Evolutionary conservation across 2,888 invertebrate species (phyloP), one percentile per base, ranked within the genome.

Genomic region (Pyrgus malvae): DNA sequence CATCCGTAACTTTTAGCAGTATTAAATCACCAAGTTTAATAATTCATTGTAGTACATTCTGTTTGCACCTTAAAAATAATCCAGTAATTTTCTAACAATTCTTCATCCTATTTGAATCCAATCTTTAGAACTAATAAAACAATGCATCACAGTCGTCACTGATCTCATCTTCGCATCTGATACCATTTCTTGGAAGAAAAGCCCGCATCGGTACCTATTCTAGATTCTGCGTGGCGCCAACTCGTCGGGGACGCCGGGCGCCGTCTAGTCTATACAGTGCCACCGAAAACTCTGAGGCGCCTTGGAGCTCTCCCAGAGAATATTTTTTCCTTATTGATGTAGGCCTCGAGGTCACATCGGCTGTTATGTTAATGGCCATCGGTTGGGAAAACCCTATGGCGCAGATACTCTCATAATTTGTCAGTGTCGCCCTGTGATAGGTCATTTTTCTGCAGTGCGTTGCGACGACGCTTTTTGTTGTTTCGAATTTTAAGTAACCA

Each of bases 281-380:
- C 72, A 66, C 67, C 64, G 35, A 50, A 35, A 49, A 12, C 64
- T 68, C 73, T 64, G 63, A 44, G 74, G 70, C 76, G 78, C 74
- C 78, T 88, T 90, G 90, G 89, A 89, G 77, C 76, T 64, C 67
- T 65, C 86, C 89, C 89, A 90, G 88, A 69, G 72, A 76, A 75
- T 70, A 74, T 80, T 88, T 88, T 88, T 87, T 86, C 78, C 75
- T 70, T 78, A 72, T 76, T 72, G 78, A 83, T 81, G 74, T 83
- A 80, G 83, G 83, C 81, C 63, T 78, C 83, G 89, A 87, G 89
- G 89, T 82, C 89, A 72, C 65, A 68, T 58, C 63, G 68, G 68
- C 78, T 71, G 79, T 85, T 88, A 88, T 89, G 83, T 76, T 89
- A 87, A 88, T 87, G 68, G 77, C 66, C 74, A 75, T 70, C 67